phyloP scores from a whole-genome alignment of 2,113 vertebrate genomes.

The Hassar affinis region DNA sequence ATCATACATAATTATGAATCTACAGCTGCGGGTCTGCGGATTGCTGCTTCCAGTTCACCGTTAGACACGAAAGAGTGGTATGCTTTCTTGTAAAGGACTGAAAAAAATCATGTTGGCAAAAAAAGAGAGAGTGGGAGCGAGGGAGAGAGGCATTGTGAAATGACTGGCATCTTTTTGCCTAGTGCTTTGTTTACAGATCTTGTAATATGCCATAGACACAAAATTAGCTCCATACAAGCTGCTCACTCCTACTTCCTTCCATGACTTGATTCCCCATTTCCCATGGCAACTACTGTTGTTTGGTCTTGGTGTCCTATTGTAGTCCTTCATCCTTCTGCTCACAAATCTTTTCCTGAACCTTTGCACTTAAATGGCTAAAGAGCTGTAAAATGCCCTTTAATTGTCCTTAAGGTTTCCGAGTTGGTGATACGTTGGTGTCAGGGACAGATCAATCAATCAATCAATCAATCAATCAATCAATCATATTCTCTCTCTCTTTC shows the following conservation, averaged over 20 bases:
- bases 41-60: neutral
- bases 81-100: neutral
- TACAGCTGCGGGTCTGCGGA: neutral
- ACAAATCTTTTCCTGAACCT: slow-evolving; percentile 51
- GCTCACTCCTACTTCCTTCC: neutral
- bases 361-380: slow-evolving; percentile 46
- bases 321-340: neutral
- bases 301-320: neutral
- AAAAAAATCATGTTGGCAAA: slow-evolving; percentile 2
- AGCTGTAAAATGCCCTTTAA: slow-evolving; percentile 34
- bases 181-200: neutral
- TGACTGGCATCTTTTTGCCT: neutral
- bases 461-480: slow-evolving; percentile 17
- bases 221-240: neutral
- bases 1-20: neutral
- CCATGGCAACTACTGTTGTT: neutral
- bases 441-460: slow-evolving; percentile 37
- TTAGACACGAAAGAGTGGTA: neutral
- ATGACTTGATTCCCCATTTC: neutral
- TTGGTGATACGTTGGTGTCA: slow-evolving; percentile 52
- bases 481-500: neutral
- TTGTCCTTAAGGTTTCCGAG: slow-evolving; percentile 51
- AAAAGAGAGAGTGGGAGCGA: neutral
- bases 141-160: neutral
- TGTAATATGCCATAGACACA: neutral